Evolutionary conservation across 2,113 vertebrate genomes (phyloP).

Genomic region (Hymenochirus boettgeri): DNA sequence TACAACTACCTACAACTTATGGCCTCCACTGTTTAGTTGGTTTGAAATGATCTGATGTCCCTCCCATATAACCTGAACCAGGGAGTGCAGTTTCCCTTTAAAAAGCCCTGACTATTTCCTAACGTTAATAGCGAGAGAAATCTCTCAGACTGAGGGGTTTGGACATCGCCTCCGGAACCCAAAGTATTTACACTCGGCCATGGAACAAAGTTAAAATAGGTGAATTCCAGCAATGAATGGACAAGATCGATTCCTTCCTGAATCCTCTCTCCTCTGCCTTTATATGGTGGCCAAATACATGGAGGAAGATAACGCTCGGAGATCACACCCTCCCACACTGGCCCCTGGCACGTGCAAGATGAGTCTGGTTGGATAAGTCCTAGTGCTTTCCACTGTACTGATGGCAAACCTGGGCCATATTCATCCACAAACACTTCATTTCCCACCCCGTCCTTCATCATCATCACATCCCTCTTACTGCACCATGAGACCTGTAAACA

Average conservation of each 20-base stretch:
- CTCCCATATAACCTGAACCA: too few relatives aligned
- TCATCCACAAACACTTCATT: conserved; percentile 31
- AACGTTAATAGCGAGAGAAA: too few relatives aligned
- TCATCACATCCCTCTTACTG: conserved; percentile 29
- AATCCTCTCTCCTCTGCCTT: conserved; percentile 5
- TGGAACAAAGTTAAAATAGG: conserved; percentile 19
- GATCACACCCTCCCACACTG: not conserved
- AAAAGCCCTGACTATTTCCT: too few relatives aligned
- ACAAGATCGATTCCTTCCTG: not conserved
- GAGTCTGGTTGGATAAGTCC: conserved; percentile 27
- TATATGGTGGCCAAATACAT: conserved; percentile 25
- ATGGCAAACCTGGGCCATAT: conserved; percentile 20
- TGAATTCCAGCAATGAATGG: conserved; percentile 19
- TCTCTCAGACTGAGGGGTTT: too few relatives aligned
- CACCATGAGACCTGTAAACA: conserved; percentile 23
- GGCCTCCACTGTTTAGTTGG: too few relatives aligned
- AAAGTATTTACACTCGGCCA: too few relatives aligned
- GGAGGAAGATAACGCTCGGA: conserved; percentile 10
- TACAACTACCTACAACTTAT: too few relatives aligned
- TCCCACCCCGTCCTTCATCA: conserved; percentile 6
- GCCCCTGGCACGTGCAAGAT: conserved; percentile 19
- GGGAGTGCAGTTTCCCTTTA: too few relatives aligned
- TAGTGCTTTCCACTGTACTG: conserved; percentile 3
- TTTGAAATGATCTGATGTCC: too few relatives aligned
- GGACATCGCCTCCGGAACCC: too few relatives aligned